Conservation (phyloP, 1,140 invertebrate genomes). For the Ceratina calcarata region DNA sequence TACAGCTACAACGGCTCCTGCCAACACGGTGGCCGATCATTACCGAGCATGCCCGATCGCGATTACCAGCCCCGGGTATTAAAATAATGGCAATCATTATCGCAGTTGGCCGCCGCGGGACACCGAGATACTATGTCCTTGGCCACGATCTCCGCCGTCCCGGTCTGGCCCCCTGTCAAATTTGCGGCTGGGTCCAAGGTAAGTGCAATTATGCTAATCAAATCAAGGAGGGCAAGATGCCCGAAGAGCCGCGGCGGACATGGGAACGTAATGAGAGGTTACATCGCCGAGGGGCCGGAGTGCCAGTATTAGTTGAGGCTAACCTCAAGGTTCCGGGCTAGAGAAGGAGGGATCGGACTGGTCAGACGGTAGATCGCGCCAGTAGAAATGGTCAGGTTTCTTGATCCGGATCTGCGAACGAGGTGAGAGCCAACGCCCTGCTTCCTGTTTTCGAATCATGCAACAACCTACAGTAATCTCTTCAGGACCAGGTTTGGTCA, state of each 20-base stretch:
- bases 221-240: conserved; percentile 72
- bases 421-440: conserved; percentile 8
- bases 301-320: conserved; percentile 73
- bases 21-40: conserved; percentile 36
- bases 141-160: not conserved
- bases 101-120: conserved; percentile 6
- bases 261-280: conserved; percentile 72
- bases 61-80: conserved; percentile 26
- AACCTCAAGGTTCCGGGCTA: conserved; percentile 71
- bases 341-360: conserved; percentile 21
- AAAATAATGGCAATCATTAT: conserved; percentile 45
- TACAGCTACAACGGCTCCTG: not conserved
- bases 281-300: conserved; percentile 65
- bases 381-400: conserved; percentile 32
- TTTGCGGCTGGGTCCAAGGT: conserved; percentile 64
- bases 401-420: conserved; percentile 26
- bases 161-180: conserved; percentile 53
- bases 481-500: no score
- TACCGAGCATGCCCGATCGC: not conserved
- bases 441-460: not conserved
- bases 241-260: conserved; percentile 63
- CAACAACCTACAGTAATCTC: no score
- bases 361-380: not conserved
- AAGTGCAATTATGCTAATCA: conserved; percentile 78
- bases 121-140: not conserved